Evolutionary conservation across 2,113 vertebrate species (phyloP), one percentile per base, ranked within the genome.

Genomic region (Cynocephalus volans): DNA sequence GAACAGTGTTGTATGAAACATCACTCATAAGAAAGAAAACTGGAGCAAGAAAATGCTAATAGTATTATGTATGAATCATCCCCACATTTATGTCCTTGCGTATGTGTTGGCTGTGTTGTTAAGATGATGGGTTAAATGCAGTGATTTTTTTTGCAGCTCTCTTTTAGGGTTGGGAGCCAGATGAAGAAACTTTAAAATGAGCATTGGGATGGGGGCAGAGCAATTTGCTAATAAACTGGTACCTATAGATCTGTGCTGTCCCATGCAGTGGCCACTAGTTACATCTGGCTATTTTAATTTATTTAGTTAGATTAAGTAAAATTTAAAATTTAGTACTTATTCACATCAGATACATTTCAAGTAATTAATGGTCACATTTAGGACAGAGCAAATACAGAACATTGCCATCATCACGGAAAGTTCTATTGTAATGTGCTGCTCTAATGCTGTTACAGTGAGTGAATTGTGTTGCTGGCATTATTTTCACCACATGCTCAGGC

Each of bases 1-100:
- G 36, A 79, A 41, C 62, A 82, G 4, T 92, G 4, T 79, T n/a
- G 19, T 56, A 3, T 92, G 41, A 11, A 83, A n/a, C 36, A 24
- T 90, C 33, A 94, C 31, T 83, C 72, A 21, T 56, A 58, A 95
- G 48, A 89, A 96, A 87, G 52, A 80, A 96, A 83, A 89, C 52
- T 41, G 41, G 13, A 86, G 83, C 4, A 54, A 89, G 24, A 83
- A 96, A 84, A 83, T 88, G 33, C 60, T 31, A 2, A 54, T 41
- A 77, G 24, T 88, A 28, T 67, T 79, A n/a, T 69, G 2, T 92
- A 31, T 80, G 8, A 88, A 60, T 93, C 45, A 92, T 48, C 48
- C 48, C 50, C 14, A 15, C 5, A 17, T 83, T 69, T 87, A 58
- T 95, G 8, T 85, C n/a, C n/a, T 93, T 95, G 75, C 15, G 92